Evolutionary conservation across 2,888 invertebrate genomes (phyloP), one percentile per base, ranked within the genome.

Genomic region (Oxyteleia sp.): DNA sequence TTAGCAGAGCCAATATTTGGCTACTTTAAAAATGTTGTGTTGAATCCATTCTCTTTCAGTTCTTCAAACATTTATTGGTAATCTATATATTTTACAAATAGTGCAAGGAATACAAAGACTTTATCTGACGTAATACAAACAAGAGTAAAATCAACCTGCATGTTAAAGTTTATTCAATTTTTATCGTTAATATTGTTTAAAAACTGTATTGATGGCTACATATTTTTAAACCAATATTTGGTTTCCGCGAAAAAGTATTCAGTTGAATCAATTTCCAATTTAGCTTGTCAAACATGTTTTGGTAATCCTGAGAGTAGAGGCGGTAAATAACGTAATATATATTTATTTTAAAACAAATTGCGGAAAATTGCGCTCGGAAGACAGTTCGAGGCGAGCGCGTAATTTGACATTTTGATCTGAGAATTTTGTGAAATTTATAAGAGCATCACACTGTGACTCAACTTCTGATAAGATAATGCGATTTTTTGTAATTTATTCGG

Each of bases 1-100:
- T 69, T 69, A 47, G 69, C 47, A 35, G 55, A 41, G 47, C 78
- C 57, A 79, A 79, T 79, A 79, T 79, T 79, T 79, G 71, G 57
- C 57, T 74, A 53, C 74, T 80, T 80, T 66, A 68, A 72, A 80
- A 80, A 74, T 80, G 45, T 74, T 74, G 61, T 32, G 55, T 35
- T 49, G 68, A 68, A 74, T 81, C 81, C 68, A 74, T 81, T 74
- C 74, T 69, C 61, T 61, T 81, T 81, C 51, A 49, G 61, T 81
- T 63, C 49, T 74, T 57, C 81, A 81, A 81, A 81, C 74, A 81
- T 81, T 74, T 74, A 74, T 74, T 68, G 61, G 68, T 66, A 74
- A 81, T 81, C 68, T 74, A 81, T 81, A 81, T 81, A 74, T 74
- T 74, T 66, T 81, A 81, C 81, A 81, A 81, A 81, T 63, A 81